Evolutionary conservation across 2,888 invertebrate species (phyloP).

Genomic region (Cephus rjabovi): DNA sequence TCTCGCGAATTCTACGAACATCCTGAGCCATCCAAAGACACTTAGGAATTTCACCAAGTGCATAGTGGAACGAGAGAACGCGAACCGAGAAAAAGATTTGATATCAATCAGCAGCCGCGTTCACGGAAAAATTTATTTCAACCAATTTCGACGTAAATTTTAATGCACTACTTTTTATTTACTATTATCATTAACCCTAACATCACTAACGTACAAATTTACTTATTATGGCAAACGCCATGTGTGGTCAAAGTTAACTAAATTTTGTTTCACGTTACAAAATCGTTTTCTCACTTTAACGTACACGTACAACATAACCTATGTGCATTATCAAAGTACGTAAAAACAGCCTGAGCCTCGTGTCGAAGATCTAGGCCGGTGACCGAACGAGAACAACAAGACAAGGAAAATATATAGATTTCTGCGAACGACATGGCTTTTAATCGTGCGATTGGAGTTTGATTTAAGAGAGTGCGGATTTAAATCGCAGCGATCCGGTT

Average conservation of each 20-base stretch:
- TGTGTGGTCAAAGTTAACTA: too few species aligned
- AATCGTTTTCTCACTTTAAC: too few species aligned
- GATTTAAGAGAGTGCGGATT: neutral
- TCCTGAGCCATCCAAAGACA: neutral
- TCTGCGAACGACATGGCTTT: too few species aligned
- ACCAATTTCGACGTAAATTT: too few species aligned
- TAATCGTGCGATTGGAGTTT: neutral
- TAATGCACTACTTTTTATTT: too few species aligned
- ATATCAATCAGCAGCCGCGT: too few species aligned
- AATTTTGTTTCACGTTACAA: too few species aligned
- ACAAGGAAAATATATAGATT: neutral
- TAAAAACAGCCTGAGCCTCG: neutral
- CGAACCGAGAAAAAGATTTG: neutral
- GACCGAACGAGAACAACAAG: neutral
- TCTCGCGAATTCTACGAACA: neutral
- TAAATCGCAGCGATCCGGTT: neutral
- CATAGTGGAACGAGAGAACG: neutral
- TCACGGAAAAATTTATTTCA: too few species aligned
- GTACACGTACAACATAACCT: neutral
- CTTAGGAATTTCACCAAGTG: neutral
- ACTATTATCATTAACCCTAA: too few species aligned
- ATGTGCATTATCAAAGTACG: neutral
- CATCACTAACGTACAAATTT: too few species aligned
- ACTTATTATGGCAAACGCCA: too few species aligned
- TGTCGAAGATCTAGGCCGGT: neutral